Evolutionary conservation across 2,888 invertebrate genomes (phyloP).

Genomic region (Strigamia maritima): DNA sequence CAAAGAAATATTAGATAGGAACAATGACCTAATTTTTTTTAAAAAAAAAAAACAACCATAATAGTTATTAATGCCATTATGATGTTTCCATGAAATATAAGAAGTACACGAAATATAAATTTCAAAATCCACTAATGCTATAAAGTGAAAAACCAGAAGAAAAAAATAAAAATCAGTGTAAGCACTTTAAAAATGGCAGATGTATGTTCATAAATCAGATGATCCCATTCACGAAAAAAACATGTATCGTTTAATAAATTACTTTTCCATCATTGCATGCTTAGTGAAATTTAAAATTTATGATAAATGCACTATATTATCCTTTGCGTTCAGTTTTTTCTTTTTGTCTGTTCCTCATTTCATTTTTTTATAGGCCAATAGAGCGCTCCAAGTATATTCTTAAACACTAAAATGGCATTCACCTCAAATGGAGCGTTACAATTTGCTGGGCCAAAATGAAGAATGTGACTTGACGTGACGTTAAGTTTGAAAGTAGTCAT

Average conservation of each 20-base stretch:
- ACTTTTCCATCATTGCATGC: constrained; percentile 13
- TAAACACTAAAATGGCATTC: constrained; percentile 28
- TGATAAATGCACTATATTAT: constrained; percentile 26
- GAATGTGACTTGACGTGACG: constrained; percentile 26
- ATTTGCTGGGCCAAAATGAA: constrained; percentile 24
- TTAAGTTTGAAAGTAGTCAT: constrained; percentile 20
- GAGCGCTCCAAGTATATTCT: constrained; percentile 20
- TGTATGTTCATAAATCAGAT: neutral
- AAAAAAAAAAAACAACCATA: neutral
- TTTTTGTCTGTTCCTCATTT: neutral
- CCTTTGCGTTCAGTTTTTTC: neutral
- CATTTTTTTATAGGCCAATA: constrained; percentile 12
- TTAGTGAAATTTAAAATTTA: constrained; percentile 16
- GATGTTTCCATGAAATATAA: neutral
- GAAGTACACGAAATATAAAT: neutral
- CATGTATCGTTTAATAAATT: constrained; percentile 20
- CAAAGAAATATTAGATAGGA: too few species aligned
- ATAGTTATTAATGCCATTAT: neutral
- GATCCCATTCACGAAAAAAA: neutral
- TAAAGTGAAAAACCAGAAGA: neutral
- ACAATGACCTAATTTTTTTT: neutral
- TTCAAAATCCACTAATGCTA: neutral
- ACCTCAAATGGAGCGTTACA: constrained; percentile 27
- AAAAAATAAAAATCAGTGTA: neutral
- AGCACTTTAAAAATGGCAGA: constrained; percentile 15